A percentile compares a stretch with the other conserved stretches of the same genome.
Conservation (phyloP, 1,140 invertebrate genomes). For the Drosophila sulfurigaster region DNA sequence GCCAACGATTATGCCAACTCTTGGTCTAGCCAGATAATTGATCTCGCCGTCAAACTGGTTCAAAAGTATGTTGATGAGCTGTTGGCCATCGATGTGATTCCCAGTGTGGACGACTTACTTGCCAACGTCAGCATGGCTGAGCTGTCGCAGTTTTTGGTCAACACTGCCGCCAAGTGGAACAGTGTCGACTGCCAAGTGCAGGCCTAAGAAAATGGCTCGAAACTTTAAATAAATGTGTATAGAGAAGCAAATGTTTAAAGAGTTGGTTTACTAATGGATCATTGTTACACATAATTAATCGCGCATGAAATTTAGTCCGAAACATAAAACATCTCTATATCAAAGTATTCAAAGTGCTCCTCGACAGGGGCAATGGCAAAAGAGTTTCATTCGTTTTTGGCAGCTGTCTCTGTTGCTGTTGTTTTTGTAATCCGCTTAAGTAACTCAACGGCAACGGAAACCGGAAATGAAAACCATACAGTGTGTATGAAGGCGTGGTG, state of each 20-base stretch:
- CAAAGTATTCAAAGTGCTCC: neutral
- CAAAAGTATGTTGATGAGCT: conserved; percentile 42
- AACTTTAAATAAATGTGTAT: conserved; percentile 3
- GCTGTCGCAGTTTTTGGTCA: conserved; percentile 40
- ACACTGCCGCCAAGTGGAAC: conserved; percentile 28
- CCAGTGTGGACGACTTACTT: conserved; percentile 45
- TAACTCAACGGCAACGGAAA: conserved; percentile 75
- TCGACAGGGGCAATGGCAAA: neutral
- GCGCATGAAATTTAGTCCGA: neutral
- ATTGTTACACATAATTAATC: conserved; percentile 17
- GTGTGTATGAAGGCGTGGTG: conserved; percentile 58
- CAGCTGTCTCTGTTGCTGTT: conserved; percentile 31
- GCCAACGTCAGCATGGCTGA: conserved; percentile 47
- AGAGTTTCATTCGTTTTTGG: conserved; percentile 9
- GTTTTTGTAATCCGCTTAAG: conserved; percentile 78
- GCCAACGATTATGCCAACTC: conserved; percentile 60
- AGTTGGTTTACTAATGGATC: neutral
- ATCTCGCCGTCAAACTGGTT: conserved; percentile 43
- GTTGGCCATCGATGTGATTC: conserved; percentile 36
- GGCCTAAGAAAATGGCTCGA: conserved; percentile 7
- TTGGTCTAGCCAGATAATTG: conserved; percentile 2
- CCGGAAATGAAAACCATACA: conserved; percentile 82
- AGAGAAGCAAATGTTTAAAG: neutral
- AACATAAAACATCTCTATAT: conserved; percentile 4
- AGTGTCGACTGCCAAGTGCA: conserved; percentile 26